Evolutionary conservation across 2,888 invertebrate genomes (phyloP), one percentile per base, ranked within the genome.

Genomic region (Parnassius orleans): DNA sequence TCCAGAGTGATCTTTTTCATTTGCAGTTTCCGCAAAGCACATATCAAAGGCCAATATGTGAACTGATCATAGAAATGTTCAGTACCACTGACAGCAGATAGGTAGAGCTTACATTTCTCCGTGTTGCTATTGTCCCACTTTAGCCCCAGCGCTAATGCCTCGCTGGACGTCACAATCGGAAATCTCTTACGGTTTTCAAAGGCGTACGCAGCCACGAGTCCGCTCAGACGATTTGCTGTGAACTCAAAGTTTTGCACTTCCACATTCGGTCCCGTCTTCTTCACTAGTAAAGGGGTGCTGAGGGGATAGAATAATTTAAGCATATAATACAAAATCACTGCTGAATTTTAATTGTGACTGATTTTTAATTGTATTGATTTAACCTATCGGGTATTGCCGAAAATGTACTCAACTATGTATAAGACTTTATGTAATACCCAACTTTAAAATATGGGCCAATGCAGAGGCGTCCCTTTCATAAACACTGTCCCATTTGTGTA

Each of bases 61-160:
- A 85, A 85, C 24, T 81, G 80, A 0, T 79, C 75, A 10, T 75
- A 74, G 56, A 82, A 80, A 65, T 84, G 80, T 54, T 84, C 84
- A 0, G 79, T 70, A 0, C 84, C 85, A 24, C 76, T 78, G 0
- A 83, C 75, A 0, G 82, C 77, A 3, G 84, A 78, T 0, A 85
- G 68, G 52, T 76, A 84, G 0, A 84, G 69, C 56, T 70, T 75
- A 57, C 78, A 78, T 65, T 72, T 74, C 1, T 69, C 67, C 0
- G 61, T 50, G 55, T 75, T 66, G 2, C 53, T 19, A 52, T 78
- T 76, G 63, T 81, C 70, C 84, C 85, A 85, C 2, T 57, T 68
- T 0, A 85, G 65, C 2, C 84, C 82, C 0, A 85, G 69, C 0
- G 67, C 46, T 0, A 61, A 62, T 0, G 84, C 79, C 55, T 84